Evolutionary conservation across 2,797 vertebrate genomes (phyloP).

Genomic region (Enteromius treurensis): DNA sequence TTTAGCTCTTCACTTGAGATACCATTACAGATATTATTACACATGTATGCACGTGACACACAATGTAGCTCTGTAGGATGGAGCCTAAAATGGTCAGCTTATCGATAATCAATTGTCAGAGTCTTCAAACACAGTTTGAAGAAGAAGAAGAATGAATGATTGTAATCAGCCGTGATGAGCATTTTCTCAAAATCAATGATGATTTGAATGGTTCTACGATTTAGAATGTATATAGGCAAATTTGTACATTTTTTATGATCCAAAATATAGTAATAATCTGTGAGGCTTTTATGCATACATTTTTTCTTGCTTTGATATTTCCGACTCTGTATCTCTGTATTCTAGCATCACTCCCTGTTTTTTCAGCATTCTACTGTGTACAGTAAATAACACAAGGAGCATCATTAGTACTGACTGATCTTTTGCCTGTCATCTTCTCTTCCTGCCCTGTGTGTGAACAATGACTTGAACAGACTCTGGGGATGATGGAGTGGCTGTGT

Average conservation of each 20-base stretch:
- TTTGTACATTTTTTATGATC: background rate
- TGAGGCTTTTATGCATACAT: background rate
- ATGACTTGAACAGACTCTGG: background rate
- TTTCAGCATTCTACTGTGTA: background rate
- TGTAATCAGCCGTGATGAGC: background rate
- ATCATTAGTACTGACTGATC: background rate
- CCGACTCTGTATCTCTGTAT: background rate
- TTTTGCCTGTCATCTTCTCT: background rate
- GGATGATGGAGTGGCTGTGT: slow-evolving; percentile 19
- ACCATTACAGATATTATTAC: slow-evolving; percentile 41
- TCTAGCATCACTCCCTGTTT: background rate
- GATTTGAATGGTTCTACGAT: background rate
- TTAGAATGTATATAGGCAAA: background rate
- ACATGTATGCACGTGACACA: slow-evolving; percentile 2
- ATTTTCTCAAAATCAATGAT: background rate
- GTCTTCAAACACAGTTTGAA: background rate
- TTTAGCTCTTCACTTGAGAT: slow-evolving; percentile 21
- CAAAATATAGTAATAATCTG: background rate
- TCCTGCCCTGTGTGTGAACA: background rate
- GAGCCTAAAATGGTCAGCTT: background rate
- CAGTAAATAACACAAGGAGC: too few relatives aligned
- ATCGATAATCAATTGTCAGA: slow-evolving; percentile 17
- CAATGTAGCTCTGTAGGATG: background rate
- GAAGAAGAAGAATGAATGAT: too few relatives aligned
- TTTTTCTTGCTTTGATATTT: background rate